phyloP scores from a whole-genome alignment of 2,797 vertebrate genomes.

The Euphonia xanthogaster region DNA sequence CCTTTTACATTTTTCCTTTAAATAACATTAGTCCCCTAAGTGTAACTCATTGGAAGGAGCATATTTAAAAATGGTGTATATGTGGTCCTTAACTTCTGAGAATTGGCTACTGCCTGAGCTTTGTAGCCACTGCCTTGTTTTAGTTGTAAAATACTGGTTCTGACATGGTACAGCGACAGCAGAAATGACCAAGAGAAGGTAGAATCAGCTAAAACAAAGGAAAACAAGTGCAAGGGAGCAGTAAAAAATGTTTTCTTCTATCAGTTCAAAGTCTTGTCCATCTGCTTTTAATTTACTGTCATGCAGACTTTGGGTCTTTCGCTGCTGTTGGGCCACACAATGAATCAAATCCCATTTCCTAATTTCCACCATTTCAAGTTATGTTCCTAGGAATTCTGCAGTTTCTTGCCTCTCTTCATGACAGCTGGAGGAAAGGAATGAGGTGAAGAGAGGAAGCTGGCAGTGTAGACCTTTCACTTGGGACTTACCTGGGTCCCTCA shows the following conservation, averaged over 20 bases:
- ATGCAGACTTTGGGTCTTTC: neutral
- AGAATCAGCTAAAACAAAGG: neutral
- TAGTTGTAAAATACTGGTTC: neutral
- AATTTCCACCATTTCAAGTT: conserved; percentile 24
- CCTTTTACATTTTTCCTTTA: neutral
- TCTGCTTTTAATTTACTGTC: conserved; percentile 20
- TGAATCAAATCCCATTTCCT: conserved; percentile 35
- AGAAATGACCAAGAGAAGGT: neutral
- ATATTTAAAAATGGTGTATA: neutral
- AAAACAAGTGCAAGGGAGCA: neutral
- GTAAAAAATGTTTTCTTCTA: neutral
- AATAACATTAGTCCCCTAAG: neutral
- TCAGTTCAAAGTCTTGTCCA: conserved; percentile 8
- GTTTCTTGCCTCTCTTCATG: neutral
- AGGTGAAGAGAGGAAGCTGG: neutral
- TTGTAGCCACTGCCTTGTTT: neutral
- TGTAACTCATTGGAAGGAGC: neutral
- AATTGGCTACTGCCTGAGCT: neutral
- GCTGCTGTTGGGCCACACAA: neutral
- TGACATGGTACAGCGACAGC: neutral
- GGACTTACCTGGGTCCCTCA: neutral
- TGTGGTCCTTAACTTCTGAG: neutral
- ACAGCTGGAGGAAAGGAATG: neutral
- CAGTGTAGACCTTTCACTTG: neutral
- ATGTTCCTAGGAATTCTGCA: neutral